phyloP scores from a whole-genome alignment of 2,888 invertebrate genomes.

The Diloba caeruleocephala region DNA sequence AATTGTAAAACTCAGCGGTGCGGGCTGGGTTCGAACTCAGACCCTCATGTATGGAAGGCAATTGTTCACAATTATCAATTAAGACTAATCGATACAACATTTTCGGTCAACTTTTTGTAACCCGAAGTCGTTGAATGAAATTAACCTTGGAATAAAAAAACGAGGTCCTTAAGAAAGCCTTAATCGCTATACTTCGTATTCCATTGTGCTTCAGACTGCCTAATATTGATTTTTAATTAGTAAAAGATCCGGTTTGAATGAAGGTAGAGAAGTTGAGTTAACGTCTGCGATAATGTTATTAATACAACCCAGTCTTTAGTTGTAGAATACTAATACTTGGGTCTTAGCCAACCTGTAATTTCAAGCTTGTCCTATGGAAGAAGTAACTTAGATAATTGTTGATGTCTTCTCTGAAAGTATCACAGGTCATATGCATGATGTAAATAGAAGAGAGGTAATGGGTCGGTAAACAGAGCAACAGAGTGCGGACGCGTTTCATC shows the following conservation, averaged over 20 bases:
- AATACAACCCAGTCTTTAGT: conserved; percentile 9
- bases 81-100: no score
- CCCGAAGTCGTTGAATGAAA: conserved; percentile 8
- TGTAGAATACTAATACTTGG: conserved; percentile 2
- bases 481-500: no score
- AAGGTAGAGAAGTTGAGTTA: conserved; percentile 21
- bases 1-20: no score
- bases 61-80: no score
- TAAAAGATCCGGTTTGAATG: conserved; percentile 16
- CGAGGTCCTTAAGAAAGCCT: conserved; percentile 6
- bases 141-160: conserved; percentile 16
- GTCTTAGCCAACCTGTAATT: background rate
- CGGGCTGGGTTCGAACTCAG: no score
- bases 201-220: conserved; percentile 20
- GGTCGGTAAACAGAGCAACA: no score
- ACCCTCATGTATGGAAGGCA: no score
- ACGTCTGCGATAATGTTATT: conserved; percentile 30
- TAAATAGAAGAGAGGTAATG: no score
- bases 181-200: conserved; percentile 18
- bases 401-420: no score
- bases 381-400: no score
- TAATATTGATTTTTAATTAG: conserved; percentile 53
- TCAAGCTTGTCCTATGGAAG: no score
- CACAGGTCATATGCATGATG: no score
- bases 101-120: background rate